phyloP scores from a whole-genome alignment of 2,113 vertebrate genomes.

The Seriola dumerili region DNA sequence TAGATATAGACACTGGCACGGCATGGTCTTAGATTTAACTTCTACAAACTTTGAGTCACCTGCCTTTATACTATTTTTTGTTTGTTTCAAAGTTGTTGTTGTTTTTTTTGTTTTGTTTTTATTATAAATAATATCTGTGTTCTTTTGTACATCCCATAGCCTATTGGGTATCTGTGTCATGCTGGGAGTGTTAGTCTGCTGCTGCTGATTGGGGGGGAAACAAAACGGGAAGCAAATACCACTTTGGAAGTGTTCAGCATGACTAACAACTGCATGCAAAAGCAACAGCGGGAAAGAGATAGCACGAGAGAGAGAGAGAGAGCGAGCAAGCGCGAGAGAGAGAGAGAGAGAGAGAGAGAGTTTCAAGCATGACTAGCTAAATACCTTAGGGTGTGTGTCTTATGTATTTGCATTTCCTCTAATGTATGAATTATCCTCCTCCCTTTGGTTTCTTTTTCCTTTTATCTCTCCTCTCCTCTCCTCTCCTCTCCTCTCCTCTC shows the following conservation, averaged over 20 bases:
- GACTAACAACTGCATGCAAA: constrained; percentile 24
- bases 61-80: background rate
- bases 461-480: constrained; percentile 20
- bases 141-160: background rate
- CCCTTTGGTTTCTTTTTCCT: background rate
- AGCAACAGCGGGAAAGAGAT: constrained; percentile 8
- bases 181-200: background rate
- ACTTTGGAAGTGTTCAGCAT: constrained; percentile 21
- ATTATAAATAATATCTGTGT: background rate
- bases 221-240: background rate
- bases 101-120: too few species aligned
- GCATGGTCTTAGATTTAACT: background rate
- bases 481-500: background rate
- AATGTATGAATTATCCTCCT: constrained; percentile 39
- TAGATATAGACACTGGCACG: background rate
- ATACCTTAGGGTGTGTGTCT: constrained; percentile 36
- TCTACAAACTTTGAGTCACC: background rate
- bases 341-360: background rate
- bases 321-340: too few species aligned
- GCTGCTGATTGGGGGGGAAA: background rate
- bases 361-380: constrained; percentile 40
- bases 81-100: too few species aligned
- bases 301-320: background rate
- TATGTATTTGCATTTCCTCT: constrained; percentile 58
- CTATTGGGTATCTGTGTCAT: background rate